These are phyloP conservation scores for Cosmia pyralina DNA, from an alignment of 2,888 invertebrate genomes.

Conservation along the genomic window DNA sequence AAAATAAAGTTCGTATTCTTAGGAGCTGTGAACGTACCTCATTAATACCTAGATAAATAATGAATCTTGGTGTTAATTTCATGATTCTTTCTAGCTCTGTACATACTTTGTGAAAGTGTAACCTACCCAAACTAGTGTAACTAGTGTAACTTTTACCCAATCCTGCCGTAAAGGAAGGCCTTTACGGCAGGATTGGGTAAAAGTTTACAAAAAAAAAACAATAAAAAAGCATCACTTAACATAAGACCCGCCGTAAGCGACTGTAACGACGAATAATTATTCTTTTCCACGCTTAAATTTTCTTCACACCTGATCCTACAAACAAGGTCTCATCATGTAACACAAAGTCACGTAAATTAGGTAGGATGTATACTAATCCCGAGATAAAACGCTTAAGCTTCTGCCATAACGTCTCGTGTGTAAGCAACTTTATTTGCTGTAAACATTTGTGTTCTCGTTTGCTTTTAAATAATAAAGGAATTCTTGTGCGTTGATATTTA, in stretches of 20 bases:
- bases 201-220: no score
- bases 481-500: slow-evolving; percentile 66
- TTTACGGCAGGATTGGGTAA: no score
- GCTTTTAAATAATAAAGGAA: slow-evolving; percentile 76
- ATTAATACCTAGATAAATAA: slow-evolving; percentile 15
- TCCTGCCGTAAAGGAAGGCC: no score
- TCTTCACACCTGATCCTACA: slow-evolving; percentile 80
- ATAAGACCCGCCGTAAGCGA: slow-evolving; percentile 20
- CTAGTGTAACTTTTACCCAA: no score
- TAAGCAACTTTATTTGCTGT: slow-evolving; percentile 85
- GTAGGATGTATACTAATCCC: slow-evolving; percentile 85
- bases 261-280: slow-evolving; percentile 57
- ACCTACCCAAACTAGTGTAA: no score
- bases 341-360: slow-evolving; percentile 87
- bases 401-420: slow-evolving; percentile 82
- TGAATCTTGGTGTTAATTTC: slow-evolving; percentile 2
- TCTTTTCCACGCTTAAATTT: slow-evolving; percentile 65
- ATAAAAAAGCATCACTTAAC: not conserved
- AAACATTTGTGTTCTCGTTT: slow-evolving; percentile 80
- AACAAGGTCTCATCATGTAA: slow-evolving; percentile 83
- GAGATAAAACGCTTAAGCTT: slow-evolving; percentile 86
- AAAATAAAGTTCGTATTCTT: not conserved
- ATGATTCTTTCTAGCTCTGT: not conserved
- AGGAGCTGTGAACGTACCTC: not conserved
- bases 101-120: not conserved